These are phyloP conservation scores for Australoheros scitulus DNA, from an alignment of 2,113 vertebrate genomes.

Conservation along the genomic window DNA sequence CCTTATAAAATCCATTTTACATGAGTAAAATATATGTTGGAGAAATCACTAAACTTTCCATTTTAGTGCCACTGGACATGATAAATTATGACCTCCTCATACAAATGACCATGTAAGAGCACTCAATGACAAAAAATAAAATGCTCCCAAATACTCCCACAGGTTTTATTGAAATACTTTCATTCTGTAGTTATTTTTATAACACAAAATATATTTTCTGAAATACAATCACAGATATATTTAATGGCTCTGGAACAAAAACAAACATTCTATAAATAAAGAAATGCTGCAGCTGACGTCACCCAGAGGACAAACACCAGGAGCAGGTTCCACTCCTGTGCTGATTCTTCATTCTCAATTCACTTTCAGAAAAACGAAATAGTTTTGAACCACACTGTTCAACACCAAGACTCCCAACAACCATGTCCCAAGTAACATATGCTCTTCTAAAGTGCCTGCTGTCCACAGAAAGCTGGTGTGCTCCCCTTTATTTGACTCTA, in stretches of 20 bases:
- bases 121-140: not conserved
- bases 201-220: not conserved
- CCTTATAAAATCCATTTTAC: too few relatives aligned
- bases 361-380: not conserved
- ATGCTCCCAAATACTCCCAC: not conserved
- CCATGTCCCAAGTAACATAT: not conserved
- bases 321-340: not conserved
- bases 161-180: not conserved
- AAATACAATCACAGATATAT: not conserved
- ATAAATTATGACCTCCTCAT: not conserved
- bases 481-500: slow-evolving; percentile 5
- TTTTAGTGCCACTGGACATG: not conserved
- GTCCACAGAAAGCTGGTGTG: not conserved
- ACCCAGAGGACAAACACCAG: not conserved
- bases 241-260: not conserved
- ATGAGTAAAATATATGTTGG: too few relatives aligned
- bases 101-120: not conserved
- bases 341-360: not conserved
- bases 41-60: not conserved
- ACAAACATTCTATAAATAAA: not conserved
- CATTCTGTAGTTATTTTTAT: not conserved
- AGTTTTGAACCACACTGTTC: not conserved
- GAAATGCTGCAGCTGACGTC: not conserved
- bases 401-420: not conserved
- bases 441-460: not conserved